Evolutionary conservation across 1,140 invertebrate genomes (phyloP), one percentile per base, ranked within the genome.

Genomic region (Elymnias hypermnestra): DNA sequence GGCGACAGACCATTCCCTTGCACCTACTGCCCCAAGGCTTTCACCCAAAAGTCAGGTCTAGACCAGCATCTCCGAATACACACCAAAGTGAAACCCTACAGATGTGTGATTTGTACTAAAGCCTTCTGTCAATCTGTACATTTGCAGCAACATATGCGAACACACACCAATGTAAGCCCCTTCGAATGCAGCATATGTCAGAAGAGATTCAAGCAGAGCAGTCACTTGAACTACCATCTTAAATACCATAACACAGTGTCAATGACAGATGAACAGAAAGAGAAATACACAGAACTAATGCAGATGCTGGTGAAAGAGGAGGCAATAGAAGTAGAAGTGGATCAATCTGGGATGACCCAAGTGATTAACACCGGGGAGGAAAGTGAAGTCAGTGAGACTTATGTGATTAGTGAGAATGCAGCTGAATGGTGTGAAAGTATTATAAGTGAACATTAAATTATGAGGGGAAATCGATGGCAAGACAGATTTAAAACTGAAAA

Each of bases 1-100:
- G 77, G 79, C 28, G 93, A 93, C 29, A 92, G 95, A 49, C 96
- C 95, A 0, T 97, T 95, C 81, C 87, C 92, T 8, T 98, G 96
- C 71, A 91, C 90, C 0, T 83, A 94, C 8, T 98, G 96, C 72
- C 88, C 91, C 1, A 94, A 97, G 47, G 89, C 93, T 1, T 97
- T 97, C 84, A 93, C 95, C 7, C 96, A 95, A 72, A 94, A 94
- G 51, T 78, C 78, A 0, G 83, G 83, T 0, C 61, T 90, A 0
- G 88, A 88, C 48, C 89, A 89, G 19, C 92, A 94, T 46, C 82
- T 91, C 49, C 72, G 89, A 17, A 92, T 89, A 2, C 92, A 93
- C 57, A 92, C 53, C 0, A 55, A 55, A 19, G 36, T 86, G 78
- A 53, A 89, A 41, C 91, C 91, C 0, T 92, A 89, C 73, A 83